These are phyloP conservation scores for Tipula helvola DNA, from an alignment of 2,888 invertebrate species.

Conservation along the genomic window DNA sequence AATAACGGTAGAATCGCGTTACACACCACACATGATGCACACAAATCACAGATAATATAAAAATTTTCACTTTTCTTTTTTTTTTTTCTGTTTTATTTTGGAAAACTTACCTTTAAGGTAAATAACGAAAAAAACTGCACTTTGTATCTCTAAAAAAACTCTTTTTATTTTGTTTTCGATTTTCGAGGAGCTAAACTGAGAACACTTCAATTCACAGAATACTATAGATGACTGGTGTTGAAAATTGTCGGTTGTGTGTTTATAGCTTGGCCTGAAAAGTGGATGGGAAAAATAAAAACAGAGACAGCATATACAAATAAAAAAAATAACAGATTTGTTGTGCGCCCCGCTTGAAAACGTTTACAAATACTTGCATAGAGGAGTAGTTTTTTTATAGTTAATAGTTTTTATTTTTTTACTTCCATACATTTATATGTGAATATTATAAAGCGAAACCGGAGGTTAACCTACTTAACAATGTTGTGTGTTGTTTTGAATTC, in stretches of 20 bases:
- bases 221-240: conserved; percentile 35
- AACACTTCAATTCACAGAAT: conserved; percentile 11
- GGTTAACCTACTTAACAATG: conserved; percentile 10
- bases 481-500: background rate
- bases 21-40: background rate
- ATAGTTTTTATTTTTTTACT: background rate
- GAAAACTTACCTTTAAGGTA: background rate
- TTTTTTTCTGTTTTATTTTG: background rate
- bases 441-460: conserved; percentile 8
- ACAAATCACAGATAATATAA: background rate
- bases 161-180: background rate
- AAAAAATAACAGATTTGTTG: background rate
- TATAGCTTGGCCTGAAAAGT: conserved; percentile 33
- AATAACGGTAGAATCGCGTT: background rate
- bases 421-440: background rate
- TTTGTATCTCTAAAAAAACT: background rate
- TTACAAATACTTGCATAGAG: background rate
- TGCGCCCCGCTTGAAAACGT: conserved; percentile 15
- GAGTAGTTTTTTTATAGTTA: background rate
- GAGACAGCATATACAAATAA: conserved; percentile 16
- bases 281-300: background rate
- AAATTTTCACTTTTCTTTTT: background rate
- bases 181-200: background rate
- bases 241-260: conserved; percentile 33
- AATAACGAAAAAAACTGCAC: background rate